Percentiles rank a stretch among this genome's conserved stretches.
Evolutionary conservation across 2,797 vertebrate species (phyloP).

Genomic region (Gadopsis bispinosus): DNA sequence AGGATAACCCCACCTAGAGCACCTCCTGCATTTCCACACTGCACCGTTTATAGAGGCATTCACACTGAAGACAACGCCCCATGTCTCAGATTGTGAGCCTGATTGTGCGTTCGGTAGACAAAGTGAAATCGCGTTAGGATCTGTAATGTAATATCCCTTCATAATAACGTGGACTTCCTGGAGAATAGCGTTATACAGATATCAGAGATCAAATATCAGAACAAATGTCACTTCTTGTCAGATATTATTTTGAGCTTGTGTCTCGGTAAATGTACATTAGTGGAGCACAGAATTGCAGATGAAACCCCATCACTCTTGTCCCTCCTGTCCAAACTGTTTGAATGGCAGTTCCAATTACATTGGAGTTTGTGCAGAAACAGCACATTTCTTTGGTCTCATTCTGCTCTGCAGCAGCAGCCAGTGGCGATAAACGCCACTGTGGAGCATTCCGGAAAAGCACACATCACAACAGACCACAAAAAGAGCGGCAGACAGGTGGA

Average conservation of each 20-base stretch:
- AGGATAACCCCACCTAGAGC: conserved; percentile 58
- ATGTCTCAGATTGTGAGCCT: conserved; percentile 18
- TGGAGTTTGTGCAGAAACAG: conserved; percentile 52
- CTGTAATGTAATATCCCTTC: conserved; percentile 48
- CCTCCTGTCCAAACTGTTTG: conserved; percentile 46
- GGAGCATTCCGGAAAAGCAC: conserved; percentile 34
- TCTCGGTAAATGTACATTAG: conserved; percentile 21
- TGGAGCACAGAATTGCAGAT: conserved; percentile 24
- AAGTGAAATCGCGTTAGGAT: conserved; percentile 29
- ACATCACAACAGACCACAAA: conserved; percentile 25
- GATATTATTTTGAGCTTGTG: not conserved
- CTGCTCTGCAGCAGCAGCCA: conserved; percentile 37
- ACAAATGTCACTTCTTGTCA: conserved; percentile 5
- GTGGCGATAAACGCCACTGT: conserved; percentile 17
- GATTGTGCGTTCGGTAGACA: conserved; percentile 17
- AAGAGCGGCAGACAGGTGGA: not conserved
- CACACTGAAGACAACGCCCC: conserved; percentile 49
- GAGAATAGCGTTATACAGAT: not conserved
- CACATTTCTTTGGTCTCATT: conserved; percentile 47
- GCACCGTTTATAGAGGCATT: conserved; percentile 47
- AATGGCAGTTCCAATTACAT: conserved; percentile 42
- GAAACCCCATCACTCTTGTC: conserved; percentile 13
- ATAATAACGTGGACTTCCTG: conserved; percentile 33
- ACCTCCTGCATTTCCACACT: conserved; percentile 53
- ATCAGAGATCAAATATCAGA: conserved; percentile 19